phyloP scores from a whole-genome alignment of 2,888 invertebrate genomes.

The Eupithecia vulgata region DNA sequence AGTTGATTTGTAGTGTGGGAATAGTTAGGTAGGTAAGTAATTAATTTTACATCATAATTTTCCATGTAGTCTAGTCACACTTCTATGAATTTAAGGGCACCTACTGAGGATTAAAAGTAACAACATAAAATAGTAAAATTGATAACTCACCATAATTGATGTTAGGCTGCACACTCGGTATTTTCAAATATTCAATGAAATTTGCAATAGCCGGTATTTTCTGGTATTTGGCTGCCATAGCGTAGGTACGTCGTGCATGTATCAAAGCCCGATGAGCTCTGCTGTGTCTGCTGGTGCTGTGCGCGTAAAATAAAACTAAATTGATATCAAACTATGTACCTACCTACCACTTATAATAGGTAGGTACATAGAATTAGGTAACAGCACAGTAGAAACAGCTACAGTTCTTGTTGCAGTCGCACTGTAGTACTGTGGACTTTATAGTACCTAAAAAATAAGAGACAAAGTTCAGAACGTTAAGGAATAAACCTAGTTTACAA shows the following conservation, averaged over 20 bases:
- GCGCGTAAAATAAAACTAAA: constrained; percentile 18
- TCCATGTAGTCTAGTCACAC: neutral
- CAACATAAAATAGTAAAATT: neutral
- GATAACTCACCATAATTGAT: constrained; percentile 87
- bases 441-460: too few relatives aligned
- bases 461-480: too few relatives aligned
- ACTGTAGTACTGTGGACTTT: too few relatives aligned
- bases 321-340: constrained; percentile 13
- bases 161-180: constrained; percentile 90
- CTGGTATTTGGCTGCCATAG: constrained; percentile 67
- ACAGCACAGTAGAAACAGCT: too few relatives aligned
- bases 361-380: neutral
- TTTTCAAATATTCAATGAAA: constrained; percentile 89
- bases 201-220: constrained; percentile 85
- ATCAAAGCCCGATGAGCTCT: constrained; percentile 38
- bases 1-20: neutral
- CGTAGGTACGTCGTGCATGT: constrained; percentile 35
- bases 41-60: neutral
- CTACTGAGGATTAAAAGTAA: neutral
- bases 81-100: too few relatives aligned
- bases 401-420: too few relatives aligned
- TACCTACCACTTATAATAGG: neutral
- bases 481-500: too few relatives aligned
- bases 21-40: neutral
- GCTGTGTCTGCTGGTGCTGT: too few relatives aligned